A percentile compares a stretch with the other conserved stretches of the same genome.
Evolutionary conservation across 2,113 vertebrate genomes (phyloP).

Genomic region (Pollachius pollachius): DNA sequence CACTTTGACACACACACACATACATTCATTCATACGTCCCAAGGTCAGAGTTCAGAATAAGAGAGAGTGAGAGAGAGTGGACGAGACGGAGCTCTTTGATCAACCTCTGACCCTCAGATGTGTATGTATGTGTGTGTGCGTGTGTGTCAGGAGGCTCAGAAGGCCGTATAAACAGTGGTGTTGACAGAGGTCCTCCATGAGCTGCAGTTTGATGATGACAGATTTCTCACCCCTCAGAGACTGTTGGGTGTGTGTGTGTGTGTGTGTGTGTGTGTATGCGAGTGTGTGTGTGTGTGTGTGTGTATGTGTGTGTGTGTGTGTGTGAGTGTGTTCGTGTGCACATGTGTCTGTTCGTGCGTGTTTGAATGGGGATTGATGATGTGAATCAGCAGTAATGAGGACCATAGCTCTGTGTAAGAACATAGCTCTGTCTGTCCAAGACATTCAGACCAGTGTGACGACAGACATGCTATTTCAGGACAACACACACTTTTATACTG

Average conservation of each 20-base stretch:
- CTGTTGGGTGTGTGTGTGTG: slow-evolving; percentile 8
- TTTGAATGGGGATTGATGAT: slow-evolving; percentile 58
- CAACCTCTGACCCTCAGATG: slow-evolving; percentile 34
- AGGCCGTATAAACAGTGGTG: slow-evolving; percentile 28
- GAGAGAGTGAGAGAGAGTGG: slow-evolving; percentile 7
- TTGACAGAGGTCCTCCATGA: slow-evolving; percentile 52
- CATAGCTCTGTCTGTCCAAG: slow-evolving; percentile 27
- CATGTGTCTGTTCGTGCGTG: slow-evolving; percentile 34
- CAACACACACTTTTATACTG: slow-evolving; percentile 3
- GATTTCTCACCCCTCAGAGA: slow-evolving; percentile 44
- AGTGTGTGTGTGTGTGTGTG: slow-evolving; percentile 15
- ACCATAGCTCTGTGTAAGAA: slow-evolving; percentile 39
- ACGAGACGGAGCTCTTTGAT: slow-evolving; percentile 35
- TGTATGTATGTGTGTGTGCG: slow-evolving; percentile 14
- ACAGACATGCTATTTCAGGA: slow-evolving; percentile 46
- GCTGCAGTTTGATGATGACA: slow-evolving; percentile 32
- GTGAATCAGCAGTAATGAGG: slow-evolving; percentile 57
- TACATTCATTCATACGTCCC: slow-evolving; percentile 38
- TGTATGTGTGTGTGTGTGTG: slow-evolving; percentile 36
- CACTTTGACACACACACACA: not conserved
- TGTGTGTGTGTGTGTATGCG: slow-evolving; percentile 23
- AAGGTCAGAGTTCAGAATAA: slow-evolving; percentile 36
- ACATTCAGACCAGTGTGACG: slow-evolving; percentile 50
- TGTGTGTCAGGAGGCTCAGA: slow-evolving; percentile 17
- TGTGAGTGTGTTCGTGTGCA: slow-evolving; percentile 13